Conservation (phyloP, 1,140 invertebrate genomes). For the Drosophila yakuba region DNA sequence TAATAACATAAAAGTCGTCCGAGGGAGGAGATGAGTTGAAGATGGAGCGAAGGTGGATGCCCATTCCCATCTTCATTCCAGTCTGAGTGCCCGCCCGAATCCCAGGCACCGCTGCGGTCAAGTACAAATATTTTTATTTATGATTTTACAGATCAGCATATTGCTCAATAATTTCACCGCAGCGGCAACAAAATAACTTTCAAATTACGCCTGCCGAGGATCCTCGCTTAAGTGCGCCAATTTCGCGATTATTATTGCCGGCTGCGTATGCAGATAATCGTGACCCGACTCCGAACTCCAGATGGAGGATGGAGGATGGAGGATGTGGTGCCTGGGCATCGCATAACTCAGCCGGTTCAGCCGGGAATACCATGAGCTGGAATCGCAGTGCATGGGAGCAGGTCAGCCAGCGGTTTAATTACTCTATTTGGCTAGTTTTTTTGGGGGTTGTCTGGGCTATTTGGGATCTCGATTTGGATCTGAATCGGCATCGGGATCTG, state of each 20-base stretch:
- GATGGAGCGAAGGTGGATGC: conserved; percentile 25
- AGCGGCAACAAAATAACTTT: conserved; percentile 74
- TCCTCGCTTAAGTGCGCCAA: conserved; percentile 76
- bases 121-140: conserved; percentile 83
- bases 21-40: conserved; percentile 14
- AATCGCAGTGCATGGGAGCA: conserved; percentile 10
- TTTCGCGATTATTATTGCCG: conserved; percentile 80
- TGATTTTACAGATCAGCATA: conserved; percentile 83
- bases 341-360: conserved; percentile 60
- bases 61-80: too few species aligned
- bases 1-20: conserved; percentile 80
- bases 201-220: conserved; percentile 59
- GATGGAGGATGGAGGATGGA: background rate
- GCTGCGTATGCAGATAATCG: conserved; percentile 82
- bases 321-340: background rate
- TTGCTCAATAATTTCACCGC: conserved; percentile 80
- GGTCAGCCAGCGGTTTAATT: conserved; percentile 50
- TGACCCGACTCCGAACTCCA: conserved; percentile 53
- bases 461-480: background rate
- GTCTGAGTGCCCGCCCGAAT: background rate
- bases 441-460: conserved; percentile 6
- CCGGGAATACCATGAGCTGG: conserved; percentile 15
- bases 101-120: conserved; percentile 32
- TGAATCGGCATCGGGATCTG: conserved; percentile 10
- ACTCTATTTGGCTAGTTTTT: conserved; percentile 67